Evolutionary conservation across 1,140 invertebrate species (phyloP).

Genomic region (Bombus breviceps): DNA sequence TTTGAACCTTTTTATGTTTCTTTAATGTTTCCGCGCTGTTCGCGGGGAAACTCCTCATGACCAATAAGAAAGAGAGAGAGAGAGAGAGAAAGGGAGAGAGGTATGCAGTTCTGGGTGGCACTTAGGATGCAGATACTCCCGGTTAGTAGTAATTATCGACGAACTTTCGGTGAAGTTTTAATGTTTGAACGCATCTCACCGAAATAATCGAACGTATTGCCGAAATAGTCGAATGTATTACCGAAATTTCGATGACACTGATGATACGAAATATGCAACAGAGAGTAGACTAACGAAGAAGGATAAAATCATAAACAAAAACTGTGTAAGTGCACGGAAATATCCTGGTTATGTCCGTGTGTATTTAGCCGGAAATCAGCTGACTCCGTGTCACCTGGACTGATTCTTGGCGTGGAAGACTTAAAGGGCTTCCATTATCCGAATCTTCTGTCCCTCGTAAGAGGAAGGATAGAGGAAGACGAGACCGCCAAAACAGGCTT

Average conservation of each 20-base stretch:
- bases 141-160: slow-evolving; percentile 62
- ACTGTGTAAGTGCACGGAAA: background rate
- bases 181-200: background rate
- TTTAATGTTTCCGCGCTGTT: slow-evolving; percentile 69
- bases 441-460: slow-evolving; percentile 41
- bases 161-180: slow-evolving; percentile 48
- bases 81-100: slow-evolving; percentile 76
- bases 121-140: slow-evolving; percentile 79
- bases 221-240: background rate
- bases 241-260: slow-evolving; percentile 56
- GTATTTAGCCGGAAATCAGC: slow-evolving; percentile 74
- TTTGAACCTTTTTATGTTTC: slow-evolving; percentile 54
- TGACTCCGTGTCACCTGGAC: slow-evolving; percentile 82
- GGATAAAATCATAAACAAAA: too few species aligned
- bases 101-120: slow-evolving; percentile 82
- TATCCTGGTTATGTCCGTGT: slow-evolving; percentile 4
- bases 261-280: background rate
- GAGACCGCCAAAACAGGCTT: slow-evolving; percentile 64
- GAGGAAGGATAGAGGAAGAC: slow-evolving; percentile 57
- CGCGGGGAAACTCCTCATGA: slow-evolving; percentile 77
- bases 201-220: too few species aligned
- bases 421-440: slow-evolving; percentile 51
- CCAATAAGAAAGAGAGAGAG: slow-evolving; percentile 70
- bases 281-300: background rate
- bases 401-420: slow-evolving; percentile 78